phyloP scores from a whole-genome alignment of 2,888 invertebrate species.

The Drepanosiphum platanoidis region DNA sequence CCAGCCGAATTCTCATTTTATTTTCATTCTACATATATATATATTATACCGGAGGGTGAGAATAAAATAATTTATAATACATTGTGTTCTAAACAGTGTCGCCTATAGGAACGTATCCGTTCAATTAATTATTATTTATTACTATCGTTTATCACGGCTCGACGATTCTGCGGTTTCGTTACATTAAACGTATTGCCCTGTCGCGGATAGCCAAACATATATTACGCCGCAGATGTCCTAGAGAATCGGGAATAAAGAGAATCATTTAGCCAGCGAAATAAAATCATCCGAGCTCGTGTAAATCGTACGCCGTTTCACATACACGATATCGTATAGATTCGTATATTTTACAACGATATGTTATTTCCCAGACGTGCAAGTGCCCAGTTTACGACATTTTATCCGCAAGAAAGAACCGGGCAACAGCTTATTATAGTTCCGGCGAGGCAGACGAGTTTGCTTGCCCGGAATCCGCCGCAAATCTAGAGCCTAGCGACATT shows the following conservation, averaged over 20 bases:
- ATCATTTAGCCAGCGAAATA: not conserved
- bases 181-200: not conserved
- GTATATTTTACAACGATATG: no score
- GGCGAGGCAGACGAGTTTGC: no score
- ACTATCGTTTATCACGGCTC: not conserved
- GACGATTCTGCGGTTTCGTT: not conserved
- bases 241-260: not conserved
- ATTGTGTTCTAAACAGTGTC: not conserved
- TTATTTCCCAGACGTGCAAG: not conserved
- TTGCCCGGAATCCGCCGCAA: no score
- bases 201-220: not conserved
- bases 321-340: not conserved
- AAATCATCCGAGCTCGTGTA: not conserved
- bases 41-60: no score
- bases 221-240: not conserved
- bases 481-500: no score
- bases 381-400: no score
- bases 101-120: not conserved
- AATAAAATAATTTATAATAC: no score
- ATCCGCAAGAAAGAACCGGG: no score
- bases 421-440: no score
- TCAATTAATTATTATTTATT: not conserved
- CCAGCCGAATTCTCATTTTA: no score
- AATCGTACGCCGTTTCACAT: not conserved
- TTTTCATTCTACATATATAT: not conserved